Base-by-base conservation (phyloP, 2,888 invertebrate genomes). In the Clanis bilineata region DNA sequence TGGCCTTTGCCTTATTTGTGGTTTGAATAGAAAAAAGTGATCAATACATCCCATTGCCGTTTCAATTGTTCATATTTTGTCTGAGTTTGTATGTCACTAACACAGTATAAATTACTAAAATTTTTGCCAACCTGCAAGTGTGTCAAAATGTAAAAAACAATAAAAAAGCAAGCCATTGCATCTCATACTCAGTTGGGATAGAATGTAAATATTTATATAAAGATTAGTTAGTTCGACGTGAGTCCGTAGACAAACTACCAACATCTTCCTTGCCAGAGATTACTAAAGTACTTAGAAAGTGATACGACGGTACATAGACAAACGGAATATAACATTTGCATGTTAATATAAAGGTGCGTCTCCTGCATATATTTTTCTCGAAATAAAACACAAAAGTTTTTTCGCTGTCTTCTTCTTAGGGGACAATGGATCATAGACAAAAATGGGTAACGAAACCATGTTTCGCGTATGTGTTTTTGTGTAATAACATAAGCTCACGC, bases 61-160 rank as follows among this genome's bases (percentile, higher is more conserved):
- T 32, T 4, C 4, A 2, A 9, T 18, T 4, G 5, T 18, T 7
- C 3, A 15, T n/a, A n/a, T 25, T 7, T 47, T 28, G n/a, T 21
- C 28, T 10, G 18, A 18, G 9, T 51, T 51, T 15, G 32, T 18
- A 25, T 51, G 18, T 51, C 18, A 51, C 18, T 51, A 9, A 3
- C 51, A 32, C 51, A 51, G 10, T 32, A 28, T 4, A 9, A 18
- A 28, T 10, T 18, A 28, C 36, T 9, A 59, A 68, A 63, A 65
- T 61, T 65, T 73, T 72, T 79, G 82, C 77, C 79, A 82, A 81
- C 83, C 83, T 81, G 77, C 70, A 63, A 69, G 86, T 85, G 85
- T 86, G 83, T 51, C 51, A 51, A 51, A 47, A 32, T 51, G 32
- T 51, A 51, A 85, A 85, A 85, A 68, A 76, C 72, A 70, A 63